phyloP scores from a whole-genome alignment of 64 coral and sea anemone genomes.

The Platygyra sinensis region DNA sequence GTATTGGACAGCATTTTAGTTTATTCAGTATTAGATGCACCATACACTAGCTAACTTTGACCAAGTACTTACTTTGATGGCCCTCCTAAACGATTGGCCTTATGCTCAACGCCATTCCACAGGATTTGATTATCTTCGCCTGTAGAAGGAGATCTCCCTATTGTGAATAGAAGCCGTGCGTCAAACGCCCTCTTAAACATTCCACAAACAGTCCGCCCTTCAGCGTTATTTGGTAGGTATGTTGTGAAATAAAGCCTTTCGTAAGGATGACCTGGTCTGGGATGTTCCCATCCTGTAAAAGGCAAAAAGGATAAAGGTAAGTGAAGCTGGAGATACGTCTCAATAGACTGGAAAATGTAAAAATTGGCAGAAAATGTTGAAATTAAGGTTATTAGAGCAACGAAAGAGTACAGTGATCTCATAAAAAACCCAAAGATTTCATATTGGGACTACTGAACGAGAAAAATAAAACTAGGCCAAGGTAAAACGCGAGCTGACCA shows the following conservation, averaged over 20 bases:
- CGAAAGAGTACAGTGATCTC: no score
- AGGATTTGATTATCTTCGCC: neutral
- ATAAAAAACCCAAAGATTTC: no score
- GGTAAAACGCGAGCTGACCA: no score
- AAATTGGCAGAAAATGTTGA: no score
- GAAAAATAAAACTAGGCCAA: no score
- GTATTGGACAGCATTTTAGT: no score
- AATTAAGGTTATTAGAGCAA: no score
- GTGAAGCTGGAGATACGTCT: no score
- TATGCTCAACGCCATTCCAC: neutral
- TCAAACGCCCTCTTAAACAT: conserved; percentile 41
- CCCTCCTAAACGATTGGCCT: neutral
- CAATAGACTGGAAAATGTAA: no score
- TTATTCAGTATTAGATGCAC: no score
- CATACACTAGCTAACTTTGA: no score
- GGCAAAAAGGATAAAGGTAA: neutral
- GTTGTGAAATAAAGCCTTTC: neutral
- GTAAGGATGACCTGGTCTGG: conserved; percentile 24
- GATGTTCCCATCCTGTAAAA: conserved; percentile 17
- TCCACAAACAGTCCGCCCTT: conserved; percentile 9
- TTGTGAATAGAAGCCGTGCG: conserved; percentile 39
- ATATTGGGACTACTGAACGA: no score
- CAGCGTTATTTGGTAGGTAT: conserved; percentile 30
- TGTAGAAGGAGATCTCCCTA: neutral
- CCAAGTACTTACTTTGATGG: neutral